Conservation (phyloP, 2,797 vertebrate species). For the Enteromius argenteus region DNA sequence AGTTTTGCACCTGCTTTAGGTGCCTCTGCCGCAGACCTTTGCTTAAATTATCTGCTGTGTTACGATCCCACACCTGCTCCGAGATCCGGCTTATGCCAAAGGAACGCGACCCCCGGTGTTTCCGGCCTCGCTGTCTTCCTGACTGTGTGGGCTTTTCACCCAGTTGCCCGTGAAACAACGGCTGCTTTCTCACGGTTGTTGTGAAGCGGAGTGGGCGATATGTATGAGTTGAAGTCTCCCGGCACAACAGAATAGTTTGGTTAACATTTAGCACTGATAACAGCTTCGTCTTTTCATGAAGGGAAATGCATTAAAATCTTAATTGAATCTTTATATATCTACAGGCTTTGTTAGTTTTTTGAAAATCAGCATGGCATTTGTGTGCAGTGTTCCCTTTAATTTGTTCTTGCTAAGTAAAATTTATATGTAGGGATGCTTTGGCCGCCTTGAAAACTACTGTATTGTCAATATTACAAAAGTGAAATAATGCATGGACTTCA, state of each 20-base stretch:
- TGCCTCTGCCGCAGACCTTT: conserved; percentile 51
- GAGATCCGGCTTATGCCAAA: conserved; percentile 51
- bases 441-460: background rate
- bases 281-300: background rate
- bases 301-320: background rate
- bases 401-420: background rate
- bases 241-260: background rate
- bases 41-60: conserved; percentile 62
- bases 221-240: background rate
- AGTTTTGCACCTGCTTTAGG: conserved; percentile 55
- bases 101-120: conserved; percentile 41
- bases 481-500: background rate
- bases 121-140: conserved; percentile 44
- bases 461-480: background rate
- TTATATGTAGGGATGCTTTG: background rate
- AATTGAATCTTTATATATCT: conserved; percentile 13
- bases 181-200: conserved; percentile 31
- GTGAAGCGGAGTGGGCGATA: conserved; percentile 6
- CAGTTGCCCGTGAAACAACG: conserved; percentile 13
- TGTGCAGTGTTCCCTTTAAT: background rate
- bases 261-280: background rate
- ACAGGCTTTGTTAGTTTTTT: background rate
- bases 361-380: background rate
- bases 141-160: conserved; percentile 45
- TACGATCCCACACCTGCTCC: conserved; percentile 61